phyloP scores from a whole-genome alignment of 2,797 vertebrate genomes.

The Semotilus atromaculatus region DNA sequence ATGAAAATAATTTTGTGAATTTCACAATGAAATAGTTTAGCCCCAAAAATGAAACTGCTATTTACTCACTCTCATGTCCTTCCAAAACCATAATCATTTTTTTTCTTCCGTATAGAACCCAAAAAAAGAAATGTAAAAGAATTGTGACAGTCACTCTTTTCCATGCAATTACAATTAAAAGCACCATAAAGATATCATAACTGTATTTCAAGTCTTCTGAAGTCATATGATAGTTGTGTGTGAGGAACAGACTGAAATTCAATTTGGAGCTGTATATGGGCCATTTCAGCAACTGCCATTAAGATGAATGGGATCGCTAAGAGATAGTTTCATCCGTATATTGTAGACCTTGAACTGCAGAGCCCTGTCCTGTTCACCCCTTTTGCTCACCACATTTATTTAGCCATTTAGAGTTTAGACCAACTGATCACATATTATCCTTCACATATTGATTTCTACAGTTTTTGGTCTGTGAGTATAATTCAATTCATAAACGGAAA shows the following conservation, averaged over 20 bases:
- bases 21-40: background rate
- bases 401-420: background rate
- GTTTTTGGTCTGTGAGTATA: background rate
- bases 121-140: background rate
- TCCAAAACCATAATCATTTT: background rate
- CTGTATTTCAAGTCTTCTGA: background rate
- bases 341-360: background rate
- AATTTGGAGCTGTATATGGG: background rate
- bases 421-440: background rate
- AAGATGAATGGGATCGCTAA: background rate
- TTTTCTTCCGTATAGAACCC: background rate
- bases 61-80: background rate
- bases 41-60: background rate
- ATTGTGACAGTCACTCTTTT: background rate
- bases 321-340: background rate
- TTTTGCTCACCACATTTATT: background rate
- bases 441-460: background rate
- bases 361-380: background rate
- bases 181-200: background rate
- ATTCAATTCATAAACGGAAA: background rate
- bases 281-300: background rate
- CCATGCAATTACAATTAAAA: background rate
- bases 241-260: background rate
- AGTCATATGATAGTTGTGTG: conserved; percentile 1
- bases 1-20: background rate